A percentile compares a stretch with the other conserved stretches of the same genome.
Evolutionary conservation across 1,140 invertebrate genomes (phyloP).

Genomic region (Marisa cornuarietis): DNA sequence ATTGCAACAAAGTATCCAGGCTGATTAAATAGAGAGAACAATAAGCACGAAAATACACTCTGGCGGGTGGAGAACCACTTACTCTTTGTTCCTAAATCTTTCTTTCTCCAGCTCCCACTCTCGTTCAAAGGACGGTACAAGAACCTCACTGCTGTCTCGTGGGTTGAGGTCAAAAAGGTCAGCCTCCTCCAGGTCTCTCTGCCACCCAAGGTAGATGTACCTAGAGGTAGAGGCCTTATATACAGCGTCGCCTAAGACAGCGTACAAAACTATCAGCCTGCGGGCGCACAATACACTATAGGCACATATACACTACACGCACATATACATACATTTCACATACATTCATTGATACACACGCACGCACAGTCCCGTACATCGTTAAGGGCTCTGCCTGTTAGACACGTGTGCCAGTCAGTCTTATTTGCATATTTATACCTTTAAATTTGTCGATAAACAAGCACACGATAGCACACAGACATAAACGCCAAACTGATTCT

Average conservation of each 20-base stretch:
- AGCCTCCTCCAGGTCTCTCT: slow-evolving; percentile 78
- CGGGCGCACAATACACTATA: too few relatives aligned
- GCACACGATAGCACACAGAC: neutral
- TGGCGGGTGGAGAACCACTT: neutral
- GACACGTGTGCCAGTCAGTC: too few relatives aligned
- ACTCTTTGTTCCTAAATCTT: slow-evolving; percentile 15
- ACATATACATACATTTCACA: too few relatives aligned
- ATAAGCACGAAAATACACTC: neutral
- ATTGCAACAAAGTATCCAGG: too few relatives aligned
- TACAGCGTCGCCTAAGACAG: neutral
- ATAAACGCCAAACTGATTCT: neutral
- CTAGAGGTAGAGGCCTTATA: slow-evolving; percentile 31
- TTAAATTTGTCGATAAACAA: too few relatives aligned
- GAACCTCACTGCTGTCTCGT: slow-evolving; percentile 80
- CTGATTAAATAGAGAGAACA: too few relatives aligned
- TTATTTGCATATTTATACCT: too few relatives aligned
- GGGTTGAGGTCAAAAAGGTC: slow-evolving; percentile 92
- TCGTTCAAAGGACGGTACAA: slow-evolving; percentile 86
- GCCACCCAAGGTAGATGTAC: slow-evolving; percentile 82
- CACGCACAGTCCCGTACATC: too few relatives aligned
- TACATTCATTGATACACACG: too few relatives aligned
- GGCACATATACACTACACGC: neutral
- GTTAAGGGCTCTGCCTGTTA: too few relatives aligned
- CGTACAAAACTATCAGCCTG: too few relatives aligned
- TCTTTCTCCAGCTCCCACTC: slow-evolving; percentile 75